Conservation (phyloP, 2,888 invertebrate species). For the Allygus modestus region DNA sequence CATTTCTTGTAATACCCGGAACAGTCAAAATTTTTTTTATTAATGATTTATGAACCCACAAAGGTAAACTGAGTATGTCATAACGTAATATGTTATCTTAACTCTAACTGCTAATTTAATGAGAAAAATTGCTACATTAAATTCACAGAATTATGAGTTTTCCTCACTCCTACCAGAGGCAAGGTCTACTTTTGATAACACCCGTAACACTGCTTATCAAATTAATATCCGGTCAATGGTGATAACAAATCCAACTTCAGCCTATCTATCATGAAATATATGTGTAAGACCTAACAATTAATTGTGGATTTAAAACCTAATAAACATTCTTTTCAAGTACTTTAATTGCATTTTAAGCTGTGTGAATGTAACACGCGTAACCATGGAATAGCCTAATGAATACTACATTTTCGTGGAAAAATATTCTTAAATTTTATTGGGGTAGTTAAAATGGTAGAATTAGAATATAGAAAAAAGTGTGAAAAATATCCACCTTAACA, state of each 20-base stretch:
- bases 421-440: too few relatives aligned
- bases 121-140: too few relatives aligned
- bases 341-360: slow-evolving; percentile 18
- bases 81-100: slow-evolving; percentile 21
- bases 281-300: slow-evolving; percentile 2
- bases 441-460: too few relatives aligned
- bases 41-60: slow-evolving; percentile 23
- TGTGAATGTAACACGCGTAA: too few relatives aligned
- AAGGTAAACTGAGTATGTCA: background rate
- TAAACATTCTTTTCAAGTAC: slow-evolving; percentile 3
- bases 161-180: slow-evolving; percentile 26
- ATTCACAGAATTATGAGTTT: too few relatives aligned
- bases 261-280: slow-evolving; percentile 14
- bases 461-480: too few relatives aligned
- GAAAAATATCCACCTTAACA: too few relatives aligned
- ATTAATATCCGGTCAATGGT: slow-evolving; percentile 31
- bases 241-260: slow-evolving; percentile 10
- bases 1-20: slow-evolving; percentile 18
- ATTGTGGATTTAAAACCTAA: background rate
- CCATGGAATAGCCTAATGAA: too few relatives aligned
- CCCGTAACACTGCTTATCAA: slow-evolving; percentile 23
- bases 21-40: slow-evolving; percentile 23
- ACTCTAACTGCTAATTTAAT: slow-evolving; percentile 18
- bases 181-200: slow-evolving; percentile 24
- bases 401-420: too few relatives aligned